These are phyloP conservation scores for Labeo rohita DNA, from an alignment of 2,113 vertebrate genomes.

Conservation along the genomic window DNA sequence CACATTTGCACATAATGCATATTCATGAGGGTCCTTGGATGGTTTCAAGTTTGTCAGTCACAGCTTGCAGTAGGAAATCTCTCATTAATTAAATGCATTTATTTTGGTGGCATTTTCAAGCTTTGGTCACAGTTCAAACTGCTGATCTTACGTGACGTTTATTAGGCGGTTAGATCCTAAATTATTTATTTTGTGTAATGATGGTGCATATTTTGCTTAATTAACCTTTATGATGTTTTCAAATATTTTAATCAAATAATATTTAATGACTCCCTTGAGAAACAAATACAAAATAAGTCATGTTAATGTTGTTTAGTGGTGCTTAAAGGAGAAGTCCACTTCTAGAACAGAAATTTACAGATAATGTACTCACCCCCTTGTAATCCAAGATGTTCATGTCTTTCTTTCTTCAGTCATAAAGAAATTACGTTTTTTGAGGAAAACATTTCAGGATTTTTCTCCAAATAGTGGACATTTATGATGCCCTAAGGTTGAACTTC, in stretches of 20 bases:
- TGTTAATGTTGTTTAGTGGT: background rate
- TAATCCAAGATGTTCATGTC: too few species aligned
- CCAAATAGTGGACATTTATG: too few species aligned
- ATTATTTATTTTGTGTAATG: conserved; percentile 5
- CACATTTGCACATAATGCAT: conserved; percentile 73
- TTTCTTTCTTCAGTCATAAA: too few species aligned
- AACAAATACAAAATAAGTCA: background rate
- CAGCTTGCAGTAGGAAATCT: conserved; percentile 67
- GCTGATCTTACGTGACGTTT: conserved; percentile 44
- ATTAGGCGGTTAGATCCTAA: background rate
- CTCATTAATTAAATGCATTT: conserved; percentile 77
- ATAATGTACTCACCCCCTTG: too few species aligned
- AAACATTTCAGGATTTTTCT: too few species aligned
- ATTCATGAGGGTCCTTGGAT: conserved; percentile 74
- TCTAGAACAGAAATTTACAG: too few species aligned
- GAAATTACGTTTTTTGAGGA: too few species aligned
- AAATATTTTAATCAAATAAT: background rate
- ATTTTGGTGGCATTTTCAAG: conserved; percentile 73
- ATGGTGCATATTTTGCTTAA: background rate
- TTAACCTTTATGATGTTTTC: conserved; percentile 26
- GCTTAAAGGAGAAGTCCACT: too few species aligned
- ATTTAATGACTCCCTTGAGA: background rate
- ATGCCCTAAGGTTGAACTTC: too few species aligned
- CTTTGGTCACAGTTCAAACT: conserved; percentile 66
- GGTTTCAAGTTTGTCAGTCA: conserved; percentile 69